A percentile compares a stretch with the other conserved stretches of the same genome.
Conservation (phyloP, 2,113 vertebrate genomes). For the Asarcornis scutulata region DNA sequence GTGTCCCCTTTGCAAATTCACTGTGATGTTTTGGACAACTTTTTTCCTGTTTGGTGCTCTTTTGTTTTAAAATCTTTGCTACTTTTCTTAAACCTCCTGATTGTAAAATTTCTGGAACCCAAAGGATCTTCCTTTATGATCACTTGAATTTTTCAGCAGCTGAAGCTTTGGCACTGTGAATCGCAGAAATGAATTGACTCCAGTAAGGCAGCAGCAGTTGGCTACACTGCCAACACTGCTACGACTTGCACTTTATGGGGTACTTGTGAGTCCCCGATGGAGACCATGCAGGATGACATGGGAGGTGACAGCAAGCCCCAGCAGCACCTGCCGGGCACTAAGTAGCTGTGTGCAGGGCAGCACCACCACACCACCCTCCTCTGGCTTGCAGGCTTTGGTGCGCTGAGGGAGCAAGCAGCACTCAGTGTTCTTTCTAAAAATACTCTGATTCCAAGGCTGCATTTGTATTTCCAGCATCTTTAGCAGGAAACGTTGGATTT, state of each 20-base stretch:
- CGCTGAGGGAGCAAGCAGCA: not conserved
- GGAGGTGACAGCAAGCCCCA: not conserved
- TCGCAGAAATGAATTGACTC: conserved; percentile 31
- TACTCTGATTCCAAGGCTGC: not conserved
- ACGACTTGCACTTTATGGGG: not conserved
- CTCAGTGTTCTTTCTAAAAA: conserved; percentile 26
- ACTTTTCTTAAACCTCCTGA: not conserved
- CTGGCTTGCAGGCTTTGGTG: not conserved
- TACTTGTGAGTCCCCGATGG: not conserved
- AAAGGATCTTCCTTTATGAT: conserved; percentile 15
- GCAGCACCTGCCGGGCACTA: conserved; percentile 64
- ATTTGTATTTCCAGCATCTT: not conserved
- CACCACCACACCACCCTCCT: accelerated
- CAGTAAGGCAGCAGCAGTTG: conserved; percentile 3
- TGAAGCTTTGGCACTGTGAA: not conserved
- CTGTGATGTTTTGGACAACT: not conserved
- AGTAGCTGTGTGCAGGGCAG: not conserved
- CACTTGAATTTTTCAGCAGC: conserved; percentile 30
- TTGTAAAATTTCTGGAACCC: conserved; percentile 11
- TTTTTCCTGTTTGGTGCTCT: not conserved
- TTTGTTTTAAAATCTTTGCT: not conserved
- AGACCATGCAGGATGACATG: not conserved
- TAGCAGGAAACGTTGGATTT: conserved; percentile 19
- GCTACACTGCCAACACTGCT: not conserved
- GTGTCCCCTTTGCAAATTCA: conserved; percentile 23